Conservation (phyloP, 1,140 invertebrate species). For the Plectrocnemia conspersa region DNA sequence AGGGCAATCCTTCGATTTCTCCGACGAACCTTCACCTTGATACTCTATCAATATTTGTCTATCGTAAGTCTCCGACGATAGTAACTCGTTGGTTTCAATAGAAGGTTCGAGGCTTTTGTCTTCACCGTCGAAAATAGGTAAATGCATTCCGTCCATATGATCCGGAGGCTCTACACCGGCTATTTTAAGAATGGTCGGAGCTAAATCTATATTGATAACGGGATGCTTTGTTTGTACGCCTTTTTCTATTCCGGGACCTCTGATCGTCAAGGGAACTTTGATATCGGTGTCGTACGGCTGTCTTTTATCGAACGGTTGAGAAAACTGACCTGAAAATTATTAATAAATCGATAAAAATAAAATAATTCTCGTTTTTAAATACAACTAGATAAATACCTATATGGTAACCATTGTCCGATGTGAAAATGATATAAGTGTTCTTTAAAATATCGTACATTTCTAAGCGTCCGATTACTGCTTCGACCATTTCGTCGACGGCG, state of each 20-base stretch:
- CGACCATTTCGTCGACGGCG: constrained; percentile 81
- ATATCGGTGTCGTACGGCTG: constrained; percentile 88
- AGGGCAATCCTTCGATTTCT: constrained; percentile 53
- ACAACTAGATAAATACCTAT: constrained; percentile 55
- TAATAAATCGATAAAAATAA: constrained; percentile 22
- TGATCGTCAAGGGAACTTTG: constrained; percentile 71
- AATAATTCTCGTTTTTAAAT: constrained; percentile 1
- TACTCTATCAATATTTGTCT: constrained; percentile 71
- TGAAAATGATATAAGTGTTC: constrained; percentile 77
- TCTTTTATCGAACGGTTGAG: constrained; percentile 80
- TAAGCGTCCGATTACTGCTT: constrained; percentile 57
- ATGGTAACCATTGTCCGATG: constrained; percentile 88
- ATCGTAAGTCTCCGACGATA: constrained; percentile 35
- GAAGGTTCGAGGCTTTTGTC: constrained; percentile 21
- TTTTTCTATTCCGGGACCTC: constrained; percentile 63
- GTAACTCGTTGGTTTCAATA: constrained; percentile 9
- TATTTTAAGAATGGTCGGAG: constrained; percentile 73
- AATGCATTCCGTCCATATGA: constrained; percentile 63
- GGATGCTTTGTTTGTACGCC: constrained; percentile 51
- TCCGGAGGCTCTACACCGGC: constrained; percentile 50
- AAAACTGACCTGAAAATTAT: constrained; percentile 67
- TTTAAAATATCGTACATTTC: constrained; percentile 54
- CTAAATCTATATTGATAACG: constrained; percentile 73
- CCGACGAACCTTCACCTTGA: constrained; percentile 63
- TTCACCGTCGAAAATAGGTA: constrained; percentile 41